phyloP scores from a whole-genome alignment of 2,113 vertebrate genomes.

The Hyperopisus bebe region DNA sequence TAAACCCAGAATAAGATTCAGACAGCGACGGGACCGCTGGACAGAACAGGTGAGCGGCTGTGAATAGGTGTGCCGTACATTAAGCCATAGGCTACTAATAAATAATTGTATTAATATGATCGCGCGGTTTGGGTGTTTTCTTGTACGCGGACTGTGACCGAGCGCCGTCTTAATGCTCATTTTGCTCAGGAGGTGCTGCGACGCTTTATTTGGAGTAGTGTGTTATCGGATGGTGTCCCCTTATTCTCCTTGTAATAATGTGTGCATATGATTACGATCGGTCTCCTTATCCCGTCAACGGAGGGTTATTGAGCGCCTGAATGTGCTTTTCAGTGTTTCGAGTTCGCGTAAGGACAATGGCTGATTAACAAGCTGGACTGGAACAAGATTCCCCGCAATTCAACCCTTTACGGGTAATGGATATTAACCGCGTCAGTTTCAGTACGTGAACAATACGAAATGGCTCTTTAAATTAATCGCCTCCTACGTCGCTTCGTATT shows the following conservation, averaged over 20 bases:
- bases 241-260: background rate
- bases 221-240: background rate
- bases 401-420: background rate
- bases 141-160: background rate
- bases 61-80: background rate
- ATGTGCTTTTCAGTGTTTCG: background rate
- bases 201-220: background rate
- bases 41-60: conserved; percentile 18
- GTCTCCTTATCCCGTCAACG: background rate
- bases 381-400: background rate
- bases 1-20: conserved; percentile 20
- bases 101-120: background rate
- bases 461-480: background rate
- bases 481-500: background rate
- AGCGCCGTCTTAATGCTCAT: background rate
- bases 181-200: background rate
- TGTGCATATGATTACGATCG: background rate
- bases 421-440: background rate
- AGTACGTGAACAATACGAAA: background rate
- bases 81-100: background rate
- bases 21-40: conserved; percentile 26
- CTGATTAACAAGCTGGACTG: background rate
- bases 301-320: background rate
- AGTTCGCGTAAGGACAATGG: conserved; percentile 11
- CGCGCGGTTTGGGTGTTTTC: background rate